These are phyloP conservation scores for Brevimyrus niger DNA, from an alignment of 2,113 vertebrate species.

Conservation along the genomic window DNA sequence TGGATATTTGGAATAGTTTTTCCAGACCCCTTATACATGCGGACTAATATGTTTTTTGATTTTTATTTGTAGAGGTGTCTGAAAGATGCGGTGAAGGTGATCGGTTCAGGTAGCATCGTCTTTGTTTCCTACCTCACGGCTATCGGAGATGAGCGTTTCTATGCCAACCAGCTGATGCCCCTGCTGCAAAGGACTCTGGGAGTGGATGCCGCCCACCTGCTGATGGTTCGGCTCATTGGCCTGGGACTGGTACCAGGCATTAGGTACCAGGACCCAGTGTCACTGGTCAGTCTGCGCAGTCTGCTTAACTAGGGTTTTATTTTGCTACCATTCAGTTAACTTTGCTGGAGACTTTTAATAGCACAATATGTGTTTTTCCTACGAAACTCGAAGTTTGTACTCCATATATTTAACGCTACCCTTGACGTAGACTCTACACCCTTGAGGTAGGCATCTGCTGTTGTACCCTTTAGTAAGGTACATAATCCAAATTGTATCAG, in stretches of 20 bases:
- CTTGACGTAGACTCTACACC: background rate
- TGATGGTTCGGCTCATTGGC: constrained; percentile 61
- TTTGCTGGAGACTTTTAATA: background rate
- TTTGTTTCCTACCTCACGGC: constrained; percentile 69
- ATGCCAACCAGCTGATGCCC: constrained; percentile 71
- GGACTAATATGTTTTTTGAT: background rate
- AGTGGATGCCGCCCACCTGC: constrained; percentile 66
- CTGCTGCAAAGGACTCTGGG: constrained; percentile 65
- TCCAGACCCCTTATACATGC: background rate
- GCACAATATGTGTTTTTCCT: background rate
- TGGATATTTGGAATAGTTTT: background rate
- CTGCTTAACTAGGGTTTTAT: background rate
- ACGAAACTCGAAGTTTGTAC: background rate
- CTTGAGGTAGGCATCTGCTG: background rate
- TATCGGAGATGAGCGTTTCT: constrained; percentile 74
- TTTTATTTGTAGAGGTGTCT: constrained; percentile 48
- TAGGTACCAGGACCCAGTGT: constrained; percentile 58
- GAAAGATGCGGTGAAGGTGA: constrained; percentile 51
- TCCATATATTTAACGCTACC: background rate
- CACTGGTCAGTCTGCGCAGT: constrained; percentile 57
- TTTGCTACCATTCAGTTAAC: background rate
- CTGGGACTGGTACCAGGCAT: constrained; percentile 64
- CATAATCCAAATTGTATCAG: background rate
- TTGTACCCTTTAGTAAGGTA: background rate
- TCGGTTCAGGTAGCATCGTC: constrained; percentile 65